These are phyloP conservation scores for Catostomus latipinnis DNA, from an alignment of 2,797 vertebrate species.

Conservation along the genomic window DNA sequence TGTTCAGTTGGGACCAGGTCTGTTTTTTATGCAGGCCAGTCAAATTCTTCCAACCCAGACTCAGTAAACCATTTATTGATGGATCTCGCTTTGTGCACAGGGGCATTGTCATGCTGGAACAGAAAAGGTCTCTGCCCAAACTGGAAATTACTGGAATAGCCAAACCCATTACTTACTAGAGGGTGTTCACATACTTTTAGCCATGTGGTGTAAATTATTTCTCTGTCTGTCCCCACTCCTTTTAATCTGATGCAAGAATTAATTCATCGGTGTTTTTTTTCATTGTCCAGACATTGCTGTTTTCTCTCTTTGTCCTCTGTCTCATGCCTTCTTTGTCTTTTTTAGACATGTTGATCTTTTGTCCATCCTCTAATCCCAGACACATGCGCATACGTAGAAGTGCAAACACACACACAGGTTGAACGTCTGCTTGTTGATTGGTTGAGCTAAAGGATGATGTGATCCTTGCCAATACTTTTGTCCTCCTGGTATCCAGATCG, in stretches of 20 bases:
- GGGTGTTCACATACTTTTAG: too few relatives aligned
- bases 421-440: constrained; percentile 67
- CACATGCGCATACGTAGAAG: constrained; percentile 43
- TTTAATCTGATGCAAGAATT: not conserved
- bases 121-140: too few relatives aligned
- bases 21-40: too few relatives aligned
- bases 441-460: constrained; percentile 80
- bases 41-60: too few relatives aligned
- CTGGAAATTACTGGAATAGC: too few relatives aligned
- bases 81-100: too few relatives aligned
- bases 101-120: too few relatives aligned
- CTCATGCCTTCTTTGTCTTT: constrained; percentile 40
- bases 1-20: too few relatives aligned
- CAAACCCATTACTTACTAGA: too few relatives aligned
- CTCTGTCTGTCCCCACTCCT: not conserved
- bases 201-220: too few relatives aligned
- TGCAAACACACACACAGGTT: constrained; percentile 59
- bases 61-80: too few relatives aligned
- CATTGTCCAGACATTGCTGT: not conserved
- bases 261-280: not conserved
- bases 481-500: constrained; percentile 60
- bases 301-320: constrained; percentile 27
- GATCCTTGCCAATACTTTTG: constrained; percentile 89
- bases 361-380: constrained; percentile 41
- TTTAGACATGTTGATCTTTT: constrained; percentile 37